Evolutionary conservation across 1,140 invertebrate species (phyloP).

Genomic region (Drosophila ohnishii): DNA sequence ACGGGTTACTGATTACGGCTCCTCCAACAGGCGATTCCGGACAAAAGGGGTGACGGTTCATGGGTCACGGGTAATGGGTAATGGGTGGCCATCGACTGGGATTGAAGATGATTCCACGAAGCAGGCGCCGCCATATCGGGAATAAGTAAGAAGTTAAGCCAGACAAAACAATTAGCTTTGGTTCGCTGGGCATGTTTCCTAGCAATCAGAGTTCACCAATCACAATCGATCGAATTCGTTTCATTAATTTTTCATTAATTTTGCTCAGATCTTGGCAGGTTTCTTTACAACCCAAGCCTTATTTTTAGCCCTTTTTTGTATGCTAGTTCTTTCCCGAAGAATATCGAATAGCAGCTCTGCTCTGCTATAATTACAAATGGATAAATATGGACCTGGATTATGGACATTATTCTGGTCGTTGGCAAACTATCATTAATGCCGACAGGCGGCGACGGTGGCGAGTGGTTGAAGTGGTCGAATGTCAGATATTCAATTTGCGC

Average conservation of each 20-base stretch:
- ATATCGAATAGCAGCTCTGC: conserved; percentile 3
- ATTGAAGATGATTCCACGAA: conserved; percentile 13
- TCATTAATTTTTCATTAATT: conserved; percentile 9
- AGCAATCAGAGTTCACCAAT: conserved; percentile 20
- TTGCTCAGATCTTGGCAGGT: not conserved
- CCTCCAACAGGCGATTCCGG: conserved; percentile 1
- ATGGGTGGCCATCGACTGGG: conserved; percentile 11
- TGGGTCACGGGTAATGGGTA: not conserved
- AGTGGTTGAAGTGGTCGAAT: conserved; percentile 1
- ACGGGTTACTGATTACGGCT: conserved; percentile 61
- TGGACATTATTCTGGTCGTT: conserved; percentile 32
- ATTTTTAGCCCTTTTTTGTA: not conserved
- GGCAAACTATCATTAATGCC: conserved; percentile 51
- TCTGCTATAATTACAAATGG: too few species aligned
- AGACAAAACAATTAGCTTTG: conserved; percentile 50
- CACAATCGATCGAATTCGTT: conserved; percentile 13
- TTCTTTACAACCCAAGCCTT: too few species aligned
- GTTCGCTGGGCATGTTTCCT: conserved; percentile 29
- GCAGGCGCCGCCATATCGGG: not conserved
- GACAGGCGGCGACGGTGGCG: not conserved
- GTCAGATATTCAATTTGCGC: conserved; percentile 47
- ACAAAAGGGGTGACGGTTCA: conserved; percentile 9
- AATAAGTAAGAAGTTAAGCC: conserved; percentile 25
- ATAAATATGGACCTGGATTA: conserved; percentile 4
- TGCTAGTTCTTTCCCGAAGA: too few species aligned